Percentiles rank a stretch among this genome's conserved stretches.
Conservation (phyloP, 2,113 vertebrate species). For the Platysteira castanea region DNA sequence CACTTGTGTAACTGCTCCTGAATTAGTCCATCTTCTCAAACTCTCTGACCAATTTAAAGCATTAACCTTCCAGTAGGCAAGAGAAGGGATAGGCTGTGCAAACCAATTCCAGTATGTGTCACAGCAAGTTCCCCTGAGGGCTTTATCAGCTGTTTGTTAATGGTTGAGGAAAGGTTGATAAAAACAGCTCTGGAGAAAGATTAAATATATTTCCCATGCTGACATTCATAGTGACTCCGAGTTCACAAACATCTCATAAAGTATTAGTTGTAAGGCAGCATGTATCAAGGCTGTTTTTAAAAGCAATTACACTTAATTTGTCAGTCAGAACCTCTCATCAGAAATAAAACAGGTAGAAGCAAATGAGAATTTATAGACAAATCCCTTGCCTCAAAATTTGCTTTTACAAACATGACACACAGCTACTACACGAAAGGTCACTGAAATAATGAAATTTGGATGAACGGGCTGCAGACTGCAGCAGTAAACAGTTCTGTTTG, state of each 20-base stretch:
- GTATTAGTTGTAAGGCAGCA: not conserved
- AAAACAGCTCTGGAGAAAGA: not conserved
- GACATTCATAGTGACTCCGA: not conserved
- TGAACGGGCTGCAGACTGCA: not conserved
- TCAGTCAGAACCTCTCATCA: not conserved
- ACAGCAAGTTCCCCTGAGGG: not conserved
- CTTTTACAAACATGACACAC: not conserved
- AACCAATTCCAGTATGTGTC: not conserved
- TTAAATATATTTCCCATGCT: not conserved
- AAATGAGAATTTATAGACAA: not conserved
- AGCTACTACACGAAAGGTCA: not conserved
- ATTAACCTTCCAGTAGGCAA: not conserved
- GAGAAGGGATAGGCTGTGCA: not conserved
- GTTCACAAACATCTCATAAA: slow-evolving; percentile 12
- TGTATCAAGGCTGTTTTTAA: not conserved
- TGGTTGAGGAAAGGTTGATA: not conserved
- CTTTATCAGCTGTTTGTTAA: slow-evolving; percentile 12
- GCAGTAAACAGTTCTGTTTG: not conserved
- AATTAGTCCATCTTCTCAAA: not conserved
- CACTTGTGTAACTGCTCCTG: not conserved
- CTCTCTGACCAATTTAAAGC: not conserved
- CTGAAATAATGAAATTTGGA: not conserved
- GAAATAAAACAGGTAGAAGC: not conserved
- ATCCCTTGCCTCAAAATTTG: not conserved
- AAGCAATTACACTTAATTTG: not conserved